phyloP scores from a whole-genome alignment of 2,888 invertebrate genomes.

The Ormyrus pomaceus region DNA sequence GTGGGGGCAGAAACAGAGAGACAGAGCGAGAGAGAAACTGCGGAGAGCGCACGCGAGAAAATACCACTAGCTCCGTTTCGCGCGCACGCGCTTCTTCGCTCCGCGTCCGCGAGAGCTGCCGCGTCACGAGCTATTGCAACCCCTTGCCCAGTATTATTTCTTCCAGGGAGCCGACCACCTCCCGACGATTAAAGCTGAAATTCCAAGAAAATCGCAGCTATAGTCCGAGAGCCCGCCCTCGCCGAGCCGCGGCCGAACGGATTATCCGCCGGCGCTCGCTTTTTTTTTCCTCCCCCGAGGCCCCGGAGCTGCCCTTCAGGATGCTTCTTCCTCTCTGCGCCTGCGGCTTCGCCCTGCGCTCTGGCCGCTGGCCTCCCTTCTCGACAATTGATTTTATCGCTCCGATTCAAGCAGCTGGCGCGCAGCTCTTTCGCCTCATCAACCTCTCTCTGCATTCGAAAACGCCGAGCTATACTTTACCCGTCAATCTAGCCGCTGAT shows the following conservation, averaged over 20 bases:
- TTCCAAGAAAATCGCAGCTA: conserved; percentile 57
- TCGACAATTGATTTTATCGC: conserved; percentile 22
- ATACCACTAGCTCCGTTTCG: conserved; percentile 33
- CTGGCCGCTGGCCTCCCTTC: background rate
- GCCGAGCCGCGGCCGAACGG: too few species aligned
- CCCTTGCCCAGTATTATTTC: conserved; percentile 65
- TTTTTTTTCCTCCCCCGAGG: background rate
- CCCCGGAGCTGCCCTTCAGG: background rate
- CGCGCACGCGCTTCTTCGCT: conserved; percentile 27
- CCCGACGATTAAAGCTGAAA: conserved; percentile 58
- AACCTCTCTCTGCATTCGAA: too few species aligned
- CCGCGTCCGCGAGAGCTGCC: conserved; percentile 50
- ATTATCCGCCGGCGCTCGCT: background rate
- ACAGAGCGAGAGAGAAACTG: background rate
- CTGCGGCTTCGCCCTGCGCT: too few species aligned
- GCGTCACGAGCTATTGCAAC: conserved; percentile 71
- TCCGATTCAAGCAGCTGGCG: background rate
- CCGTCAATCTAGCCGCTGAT: too few species aligned
- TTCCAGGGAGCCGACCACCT: conserved; percentile 52
- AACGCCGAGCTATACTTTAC: too few species aligned
- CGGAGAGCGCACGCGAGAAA: background rate
- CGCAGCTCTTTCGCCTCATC: too few species aligned
- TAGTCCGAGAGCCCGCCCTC: too few species aligned
- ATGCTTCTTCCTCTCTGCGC: background rate
- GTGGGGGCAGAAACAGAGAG: conserved; percentile 41